Conservation (phyloP, 2,113 vertebrate species). For the Panthera tigris region DNA sequence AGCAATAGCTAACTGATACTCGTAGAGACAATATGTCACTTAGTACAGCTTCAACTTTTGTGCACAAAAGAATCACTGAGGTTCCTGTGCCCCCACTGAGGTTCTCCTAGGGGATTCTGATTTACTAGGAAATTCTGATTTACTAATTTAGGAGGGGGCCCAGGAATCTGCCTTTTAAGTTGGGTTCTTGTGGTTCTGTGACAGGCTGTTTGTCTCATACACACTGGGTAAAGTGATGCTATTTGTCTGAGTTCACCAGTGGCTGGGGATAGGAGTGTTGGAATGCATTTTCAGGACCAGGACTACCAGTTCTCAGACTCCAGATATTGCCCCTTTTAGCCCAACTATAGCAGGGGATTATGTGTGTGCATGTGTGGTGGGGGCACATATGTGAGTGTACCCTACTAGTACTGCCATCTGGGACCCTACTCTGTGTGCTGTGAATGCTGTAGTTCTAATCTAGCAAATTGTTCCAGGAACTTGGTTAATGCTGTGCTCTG, state of each 20-base stretch:
- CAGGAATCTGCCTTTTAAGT: not conserved
- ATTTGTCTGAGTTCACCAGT: not conserved
- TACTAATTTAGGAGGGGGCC: not conserved
- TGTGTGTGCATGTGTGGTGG: fast-evolving
- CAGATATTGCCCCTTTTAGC: not conserved
- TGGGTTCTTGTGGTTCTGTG: not conserved
- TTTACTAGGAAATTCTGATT: not conserved
- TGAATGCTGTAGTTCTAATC: constrained; percentile 47
- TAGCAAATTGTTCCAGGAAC: constrained; percentile 53
- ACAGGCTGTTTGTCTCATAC: not conserved
- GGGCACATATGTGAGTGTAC: not conserved
- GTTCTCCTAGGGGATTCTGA: not conserved
- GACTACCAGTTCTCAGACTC: not conserved
- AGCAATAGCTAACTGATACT: not conserved
- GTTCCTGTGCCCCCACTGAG: not conserved
- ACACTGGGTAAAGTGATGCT: not conserved
- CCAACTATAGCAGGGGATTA: fast-evolving
- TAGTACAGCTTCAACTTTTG: not conserved
- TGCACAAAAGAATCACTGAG: not conserved
- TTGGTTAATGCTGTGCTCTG: constrained; percentile 46
- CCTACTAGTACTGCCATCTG: not conserved
- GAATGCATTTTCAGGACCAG: not conserved
- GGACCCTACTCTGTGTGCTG: not conserved
- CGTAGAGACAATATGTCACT: not conserved
- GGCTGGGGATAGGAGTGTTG: not conserved